These are phyloP conservation scores for Nestor notabilis DNA, from an alignment of 2,113 vertebrate genomes.

Conservation along the genomic window DNA sequence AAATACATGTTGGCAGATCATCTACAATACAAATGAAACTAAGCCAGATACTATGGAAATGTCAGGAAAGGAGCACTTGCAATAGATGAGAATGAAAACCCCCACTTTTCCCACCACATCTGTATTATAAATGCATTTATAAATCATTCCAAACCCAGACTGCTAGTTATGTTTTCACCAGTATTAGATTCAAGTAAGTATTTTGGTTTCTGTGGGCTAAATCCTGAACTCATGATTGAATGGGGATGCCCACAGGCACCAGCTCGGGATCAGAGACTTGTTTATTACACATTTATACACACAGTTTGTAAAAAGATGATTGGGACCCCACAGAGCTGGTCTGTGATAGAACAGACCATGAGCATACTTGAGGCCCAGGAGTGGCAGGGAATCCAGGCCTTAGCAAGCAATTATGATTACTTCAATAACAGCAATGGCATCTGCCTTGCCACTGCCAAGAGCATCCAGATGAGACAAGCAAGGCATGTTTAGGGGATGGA, in stretches of 20 bases:
- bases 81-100: background rate
- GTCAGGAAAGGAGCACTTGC: background rate
- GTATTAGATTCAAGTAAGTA: background rate
- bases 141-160: slow-evolving; percentile 7
- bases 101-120: background rate
- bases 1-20: background rate
- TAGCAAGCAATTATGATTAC: background rate
- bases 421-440: background rate
- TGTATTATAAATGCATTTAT: background rate
- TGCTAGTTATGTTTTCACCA: slow-evolving; percentile 2
- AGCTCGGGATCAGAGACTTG: background rate
- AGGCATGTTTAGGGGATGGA: background rate
- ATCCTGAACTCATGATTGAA: background rate
- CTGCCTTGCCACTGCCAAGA: background rate
- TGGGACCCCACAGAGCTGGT: background rate
- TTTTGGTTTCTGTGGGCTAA: background rate
- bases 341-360: background rate
- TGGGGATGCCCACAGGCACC: background rate
- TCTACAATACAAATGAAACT: background rate
- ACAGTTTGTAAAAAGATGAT: background rate
- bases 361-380: background rate
- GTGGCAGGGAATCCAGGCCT: background rate
- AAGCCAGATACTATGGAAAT: background rate
- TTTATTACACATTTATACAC: background rate
- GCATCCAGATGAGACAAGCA: background rate